Conservation (phyloP, 1,140 invertebrate genomes). For the Trichonephila clavipes region DNA sequence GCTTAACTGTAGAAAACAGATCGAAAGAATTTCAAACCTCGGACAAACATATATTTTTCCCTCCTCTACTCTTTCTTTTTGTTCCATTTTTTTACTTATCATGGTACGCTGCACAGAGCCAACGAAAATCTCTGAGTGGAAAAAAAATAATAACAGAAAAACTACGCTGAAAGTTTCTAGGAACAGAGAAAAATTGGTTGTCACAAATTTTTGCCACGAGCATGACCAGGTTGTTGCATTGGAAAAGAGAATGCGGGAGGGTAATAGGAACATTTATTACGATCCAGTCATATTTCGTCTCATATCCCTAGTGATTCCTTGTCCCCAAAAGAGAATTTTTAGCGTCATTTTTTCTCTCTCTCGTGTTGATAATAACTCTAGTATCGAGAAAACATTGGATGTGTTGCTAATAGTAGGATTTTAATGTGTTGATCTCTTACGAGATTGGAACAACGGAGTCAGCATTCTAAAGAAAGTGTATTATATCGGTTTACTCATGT, state of each 20-base stretch:
- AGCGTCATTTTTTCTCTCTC: neutral
- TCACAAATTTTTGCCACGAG: constrained; percentile 61
- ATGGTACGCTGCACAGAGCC: neutral
- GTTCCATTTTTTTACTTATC: constrained; percentile 37
- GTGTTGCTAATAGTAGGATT: too few relatives aligned
- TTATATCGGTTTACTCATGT: too few relatives aligned
- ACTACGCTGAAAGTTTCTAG: constrained; percentile 34
- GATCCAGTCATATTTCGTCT: constrained; percentile 51
- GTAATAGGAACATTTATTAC: constrained; percentile 67
- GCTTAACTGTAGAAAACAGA: neutral
- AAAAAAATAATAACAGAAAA: constrained; percentile 11
- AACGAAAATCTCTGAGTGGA: neutral
- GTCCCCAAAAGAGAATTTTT: neutral
- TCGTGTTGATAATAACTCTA: neutral
- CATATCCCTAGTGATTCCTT: constrained; percentile 32
- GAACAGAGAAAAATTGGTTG: constrained; percentile 63
- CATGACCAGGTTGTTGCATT: constrained; percentile 44
- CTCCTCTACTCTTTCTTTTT: neutral
- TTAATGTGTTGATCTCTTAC: too few relatives aligned
- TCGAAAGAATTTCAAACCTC: constrained; percentile 52
- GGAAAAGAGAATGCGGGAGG: constrained; percentile 7
- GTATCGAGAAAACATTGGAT: neutral
- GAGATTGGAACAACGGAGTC: too few relatives aligned
- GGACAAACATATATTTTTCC: constrained; percentile 18
- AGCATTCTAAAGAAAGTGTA: too few relatives aligned